Evolutionary conservation across 2,888 invertebrate species (phyloP).

Genomic region (Pseudanteris insignis): DNA sequence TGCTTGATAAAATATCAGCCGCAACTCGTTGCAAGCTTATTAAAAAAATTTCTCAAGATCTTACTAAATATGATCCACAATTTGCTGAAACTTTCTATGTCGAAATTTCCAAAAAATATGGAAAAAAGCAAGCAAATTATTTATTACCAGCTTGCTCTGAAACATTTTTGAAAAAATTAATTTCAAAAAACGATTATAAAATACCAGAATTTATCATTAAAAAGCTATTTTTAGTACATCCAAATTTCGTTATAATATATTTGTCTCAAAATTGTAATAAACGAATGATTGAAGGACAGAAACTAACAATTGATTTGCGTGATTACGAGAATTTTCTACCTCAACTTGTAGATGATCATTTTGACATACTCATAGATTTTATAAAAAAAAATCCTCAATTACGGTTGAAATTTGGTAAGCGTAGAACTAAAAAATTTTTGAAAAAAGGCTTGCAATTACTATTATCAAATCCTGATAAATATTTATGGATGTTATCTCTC

Average conservation of each 20-base stretch:
- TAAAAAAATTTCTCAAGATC: slow-evolving; percentile 47
- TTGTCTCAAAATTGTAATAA: no score
- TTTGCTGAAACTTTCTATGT: slow-evolving; percentile 44
- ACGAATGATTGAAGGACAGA: background rate
- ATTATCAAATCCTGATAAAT: slow-evolving; percentile 1
- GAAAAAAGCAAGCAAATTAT: slow-evolving; percentile 1
- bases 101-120: slow-evolving; percentile 7
- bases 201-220: background rate
- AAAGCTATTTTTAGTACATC: slow-evolving; percentile 4
- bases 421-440: slow-evolving; percentile 5
- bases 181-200: background rate
- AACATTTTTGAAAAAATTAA: slow-evolving; percentile 5
- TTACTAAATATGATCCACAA: slow-evolving; percentile 43
- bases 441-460: slow-evolving; percentile 1
- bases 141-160: slow-evolving; percentile 14
- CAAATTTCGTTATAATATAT: slow-evolving; percentile 9
- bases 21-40: slow-evolving; percentile 52
- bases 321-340: slow-evolving; percentile 47
- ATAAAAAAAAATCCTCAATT: background rate
- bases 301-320: background rate
- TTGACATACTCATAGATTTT: slow-evolving; percentile 37
- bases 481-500: background rate
- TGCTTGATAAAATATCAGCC: slow-evolving; percentile 53
- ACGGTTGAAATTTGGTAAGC: slow-evolving; percentile 4
- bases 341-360: slow-evolving; percentile 50